Base-by-base conservation (phyloP, 2,797 vertebrate genomes). In the Cossypha niveicapilla region DNA sequence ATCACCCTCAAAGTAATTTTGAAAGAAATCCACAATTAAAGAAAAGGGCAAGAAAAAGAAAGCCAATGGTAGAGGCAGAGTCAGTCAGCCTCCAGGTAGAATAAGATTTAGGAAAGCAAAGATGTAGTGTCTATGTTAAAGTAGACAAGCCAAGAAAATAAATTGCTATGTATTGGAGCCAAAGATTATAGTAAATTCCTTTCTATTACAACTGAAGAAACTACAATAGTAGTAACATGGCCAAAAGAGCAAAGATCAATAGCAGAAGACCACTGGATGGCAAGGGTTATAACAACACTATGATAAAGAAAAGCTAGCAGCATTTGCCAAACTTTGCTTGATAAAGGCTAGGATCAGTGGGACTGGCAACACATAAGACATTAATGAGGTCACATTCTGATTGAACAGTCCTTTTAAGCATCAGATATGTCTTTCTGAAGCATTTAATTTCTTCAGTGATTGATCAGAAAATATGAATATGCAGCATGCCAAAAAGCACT, bases 221-320 rank as follows among this genome's bases (percentile, higher is more conserved):
- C 18, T 44, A 61, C 1, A 1, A 35, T 17, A 39, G 34, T 27
- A 74, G 44, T 42, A 67, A 71, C 35, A 44, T 3, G 10, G 50
- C 63, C 75, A 95, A 93, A 77, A 89, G 6, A 45, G 57, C n/a
- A 92, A 93, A 88, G 65, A 86, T 90, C 57, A 86, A n/a, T 28
- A 83, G 74, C 39, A 51, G 56, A 13, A 86, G 41, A 82, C 27
- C 30, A 58, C 18, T 44, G 42, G 32, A 83, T 68, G 45, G 21
- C n/a, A 7, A 63, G 23, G 30, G 17, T 71, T 85, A 19, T 67
- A 79, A 77, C 17, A 73, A 66, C 8, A 72, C n/a, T 44, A 74
- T 48, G 19, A 58, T 50, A 77, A 74, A 83, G 39, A n/a, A 90
- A 80, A 92, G 13, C 42, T 51, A 60, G 22, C 15, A 87, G 53